Evolutionary conservation across 2,113 vertebrate genomes (phyloP).

Genomic region (Tursiops truncatus): DNA sequence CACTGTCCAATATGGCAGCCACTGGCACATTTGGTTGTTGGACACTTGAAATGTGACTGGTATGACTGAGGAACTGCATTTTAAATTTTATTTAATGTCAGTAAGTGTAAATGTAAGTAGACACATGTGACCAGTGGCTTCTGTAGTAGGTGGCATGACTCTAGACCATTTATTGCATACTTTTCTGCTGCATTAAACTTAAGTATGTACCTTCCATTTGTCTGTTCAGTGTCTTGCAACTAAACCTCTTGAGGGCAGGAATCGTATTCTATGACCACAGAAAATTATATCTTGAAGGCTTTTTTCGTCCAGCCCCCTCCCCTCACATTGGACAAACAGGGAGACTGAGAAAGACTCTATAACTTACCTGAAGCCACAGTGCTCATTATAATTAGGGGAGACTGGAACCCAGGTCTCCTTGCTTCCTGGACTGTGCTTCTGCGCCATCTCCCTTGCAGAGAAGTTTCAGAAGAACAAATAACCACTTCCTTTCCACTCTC

Average conservation of each 20-base stretch:
- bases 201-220: neutral
- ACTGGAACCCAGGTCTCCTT: neutral
- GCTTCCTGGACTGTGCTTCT: neutral
- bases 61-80: neutral
- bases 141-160: neutral
- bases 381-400: neutral
- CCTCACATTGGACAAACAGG: neutral
- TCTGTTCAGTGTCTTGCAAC: conserved; percentile 6
- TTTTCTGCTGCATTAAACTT: conserved; percentile 5
- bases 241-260: neutral
- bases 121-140: neutral
- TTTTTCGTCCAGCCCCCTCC: neutral
- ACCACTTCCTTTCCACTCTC: neutral
- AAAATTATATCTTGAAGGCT: neutral
- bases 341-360: neutral
- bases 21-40: neutral
- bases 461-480: conserved; percentile 15
- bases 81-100: conserved; percentile 28
- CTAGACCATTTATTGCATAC: neutral
- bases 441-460: neutral
- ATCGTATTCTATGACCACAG: neutral
- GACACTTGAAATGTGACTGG: neutral
- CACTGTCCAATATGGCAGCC: neutral
- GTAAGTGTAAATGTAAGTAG: neutral
- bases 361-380: neutral